These are phyloP conservation scores for Canis aureus DNA, from an alignment of 2,113 vertebrate species.

Conservation along the genomic window DNA sequence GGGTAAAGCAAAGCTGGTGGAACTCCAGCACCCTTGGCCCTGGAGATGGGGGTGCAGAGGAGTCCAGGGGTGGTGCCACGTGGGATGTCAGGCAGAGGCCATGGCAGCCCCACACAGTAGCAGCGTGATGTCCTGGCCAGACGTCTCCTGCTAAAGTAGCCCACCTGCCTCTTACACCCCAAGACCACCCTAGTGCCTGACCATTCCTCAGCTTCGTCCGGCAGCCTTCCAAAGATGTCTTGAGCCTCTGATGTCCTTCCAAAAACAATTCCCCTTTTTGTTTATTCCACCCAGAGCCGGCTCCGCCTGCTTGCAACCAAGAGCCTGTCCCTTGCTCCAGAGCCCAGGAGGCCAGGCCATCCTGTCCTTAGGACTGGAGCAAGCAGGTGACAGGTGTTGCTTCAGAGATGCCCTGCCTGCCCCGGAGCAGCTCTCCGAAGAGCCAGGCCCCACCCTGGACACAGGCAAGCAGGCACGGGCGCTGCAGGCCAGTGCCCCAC, in stretches of 20 bases:
- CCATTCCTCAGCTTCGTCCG: not conserved
- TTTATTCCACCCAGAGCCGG: not conserved
- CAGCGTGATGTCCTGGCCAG: fast-evolving
- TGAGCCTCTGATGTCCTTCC: not conserved
- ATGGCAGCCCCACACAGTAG: fast-evolving
- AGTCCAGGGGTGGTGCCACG: fast-evolving
- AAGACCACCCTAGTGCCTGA: not conserved
- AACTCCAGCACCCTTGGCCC: not conserved
- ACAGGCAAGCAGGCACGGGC: not conserved
- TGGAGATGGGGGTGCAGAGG: not conserved
- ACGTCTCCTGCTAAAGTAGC: not conserved
- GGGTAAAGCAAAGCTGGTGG: not conserved
- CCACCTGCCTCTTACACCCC: not conserved
- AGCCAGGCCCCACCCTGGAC: not conserved
- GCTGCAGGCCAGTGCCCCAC: not conserved
- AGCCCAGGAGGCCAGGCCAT: not conserved
- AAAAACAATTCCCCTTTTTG: not conserved
- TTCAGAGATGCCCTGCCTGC: not conserved
- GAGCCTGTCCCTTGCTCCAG: not conserved
- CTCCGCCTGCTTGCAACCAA: not conserved
- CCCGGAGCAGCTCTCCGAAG: not conserved
- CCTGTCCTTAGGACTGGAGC: not conserved
- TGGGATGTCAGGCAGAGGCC: not conserved
- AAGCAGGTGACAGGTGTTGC: not conserved
- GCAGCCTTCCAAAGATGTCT: not conserved